A percentile compares a stretch with the other conserved stretches of the same genome.
These are phyloP conservation scores for Drosophila asahinai DNA, from an alignment of 1,140 invertebrate species.

Conservation along the genomic window DNA sequence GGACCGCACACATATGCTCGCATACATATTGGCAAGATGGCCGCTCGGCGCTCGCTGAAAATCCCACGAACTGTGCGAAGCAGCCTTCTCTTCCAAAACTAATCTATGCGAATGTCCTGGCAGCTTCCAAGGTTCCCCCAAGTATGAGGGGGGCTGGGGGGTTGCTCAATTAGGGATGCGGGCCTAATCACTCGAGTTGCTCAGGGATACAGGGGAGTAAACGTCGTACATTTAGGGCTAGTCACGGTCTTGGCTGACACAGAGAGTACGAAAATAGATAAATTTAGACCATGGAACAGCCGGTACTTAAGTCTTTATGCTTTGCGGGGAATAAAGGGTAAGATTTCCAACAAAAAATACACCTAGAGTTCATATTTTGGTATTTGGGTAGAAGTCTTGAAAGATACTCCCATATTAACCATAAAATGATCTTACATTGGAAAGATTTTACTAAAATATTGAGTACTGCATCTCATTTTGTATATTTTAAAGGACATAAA, in stretches of 20 bases:
- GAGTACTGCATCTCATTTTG: no score
- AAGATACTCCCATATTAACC: no score
- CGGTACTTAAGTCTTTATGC: no score
- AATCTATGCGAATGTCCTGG: slow-evolving; percentile 67
- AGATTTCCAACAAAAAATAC: no score
- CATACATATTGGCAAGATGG: slow-evolving; percentile 63
- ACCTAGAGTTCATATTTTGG: no score
- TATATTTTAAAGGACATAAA: no score
- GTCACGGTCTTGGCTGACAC: background rate
- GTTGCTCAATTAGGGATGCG: slow-evolving; percentile 8
- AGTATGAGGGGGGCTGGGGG: background rate
- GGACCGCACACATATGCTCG: slow-evolving; percentile 33
- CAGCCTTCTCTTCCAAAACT: slow-evolving; percentile 64
- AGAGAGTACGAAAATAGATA: background rate
- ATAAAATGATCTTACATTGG: no score
- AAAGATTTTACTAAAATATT: no score
- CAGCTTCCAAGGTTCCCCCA: background rate
- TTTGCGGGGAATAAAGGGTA: background rate
- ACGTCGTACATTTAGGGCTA: background rate
- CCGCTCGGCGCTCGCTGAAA: slow-evolving; percentile 46
- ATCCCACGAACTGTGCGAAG: slow-evolving; percentile 29
- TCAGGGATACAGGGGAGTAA: background rate
- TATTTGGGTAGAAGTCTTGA: no score
- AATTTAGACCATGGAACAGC: background rate
- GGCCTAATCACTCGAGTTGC: slow-evolving; percentile 33